Percentiles rank a stretch among this genome's conserved stretches.
These are phyloP conservation scores for Cotesia congregata DNA, from an alignment of 2,888 invertebrate species.

Conservation along the genomic window DNA sequence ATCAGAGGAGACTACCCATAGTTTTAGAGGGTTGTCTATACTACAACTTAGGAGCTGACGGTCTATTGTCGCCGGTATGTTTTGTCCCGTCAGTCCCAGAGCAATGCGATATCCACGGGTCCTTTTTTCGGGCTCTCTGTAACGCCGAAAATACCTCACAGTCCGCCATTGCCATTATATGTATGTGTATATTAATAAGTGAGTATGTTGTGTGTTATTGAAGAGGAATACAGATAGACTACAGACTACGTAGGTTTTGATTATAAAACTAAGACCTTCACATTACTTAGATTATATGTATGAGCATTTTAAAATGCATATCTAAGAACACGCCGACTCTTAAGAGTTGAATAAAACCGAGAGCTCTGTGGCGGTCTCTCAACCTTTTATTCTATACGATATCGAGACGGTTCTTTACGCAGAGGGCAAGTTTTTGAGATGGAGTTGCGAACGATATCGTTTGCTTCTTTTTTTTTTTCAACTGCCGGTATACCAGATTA, in stretches of 20 bases:
- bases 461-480: not conserved
- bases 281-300: conserved; percentile 41
- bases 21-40: conserved; percentile 14
- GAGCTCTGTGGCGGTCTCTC: conserved; percentile 16
- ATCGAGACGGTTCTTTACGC: conserved; percentile 17
- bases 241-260: conserved; percentile 36
- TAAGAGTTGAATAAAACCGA: not conserved
- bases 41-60: conserved; percentile 42
- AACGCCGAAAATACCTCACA: conserved; percentile 45
- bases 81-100: conserved; percentile 70
- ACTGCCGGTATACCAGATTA: not conserved
- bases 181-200: conserved; percentile 21
- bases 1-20: conserved; percentile 18
- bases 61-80: conserved; percentile 64
- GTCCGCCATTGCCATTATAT: conserved; percentile 28
- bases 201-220: not conserved
- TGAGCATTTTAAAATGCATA: conserved; percentile 38
- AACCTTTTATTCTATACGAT: conserved; percentile 21
- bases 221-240: conserved; percentile 24
- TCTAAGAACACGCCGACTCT: conserved; percentile 30
- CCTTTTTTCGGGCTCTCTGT: conserved; percentile 59
- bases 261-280: conserved; percentile 35
- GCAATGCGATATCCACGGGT: conserved; percentile 69
- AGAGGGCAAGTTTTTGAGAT: conserved; percentile 19
- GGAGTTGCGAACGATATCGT: conserved; percentile 22